Evolutionary conservation across 2,113 vertebrate genomes (phyloP).

Genomic region (Catharus bicknelli): DNA sequence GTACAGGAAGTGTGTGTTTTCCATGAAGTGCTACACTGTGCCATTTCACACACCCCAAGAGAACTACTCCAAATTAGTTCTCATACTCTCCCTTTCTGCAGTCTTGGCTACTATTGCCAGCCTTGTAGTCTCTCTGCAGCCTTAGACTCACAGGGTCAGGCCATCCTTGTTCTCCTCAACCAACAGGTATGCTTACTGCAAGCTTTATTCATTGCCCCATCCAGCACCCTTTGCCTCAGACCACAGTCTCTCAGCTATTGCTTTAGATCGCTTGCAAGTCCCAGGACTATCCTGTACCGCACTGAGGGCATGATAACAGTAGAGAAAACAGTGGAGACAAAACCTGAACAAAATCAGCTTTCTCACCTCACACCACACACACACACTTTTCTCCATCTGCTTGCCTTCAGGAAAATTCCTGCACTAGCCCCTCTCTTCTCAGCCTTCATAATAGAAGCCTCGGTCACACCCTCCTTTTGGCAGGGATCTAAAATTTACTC

Average conservation of each 20-base stretch:
- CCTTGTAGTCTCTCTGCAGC: fast-evolving
- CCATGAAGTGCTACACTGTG: background rate
- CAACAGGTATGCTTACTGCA: background rate
- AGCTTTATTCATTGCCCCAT: fast-evolving
- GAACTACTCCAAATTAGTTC: background rate
- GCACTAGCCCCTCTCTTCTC: background rate
- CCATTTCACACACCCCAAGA: background rate
- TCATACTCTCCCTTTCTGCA: background rate
- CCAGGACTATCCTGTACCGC: background rate
- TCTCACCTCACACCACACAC: no score
- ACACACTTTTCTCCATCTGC: fast-evolving
- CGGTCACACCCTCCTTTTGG: fast-evolving
- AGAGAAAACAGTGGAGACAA: fast-evolving
- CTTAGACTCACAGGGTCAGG: no score
- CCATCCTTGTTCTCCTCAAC: no score
- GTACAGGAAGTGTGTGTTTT: background rate
- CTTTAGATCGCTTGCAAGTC: background rate
- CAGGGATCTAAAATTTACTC: background rate
- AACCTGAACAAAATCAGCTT: background rate
- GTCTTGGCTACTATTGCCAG: fast-evolving
- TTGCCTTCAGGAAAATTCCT: background rate
- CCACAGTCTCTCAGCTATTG: background rate
- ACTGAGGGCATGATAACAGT: fast-evolving
- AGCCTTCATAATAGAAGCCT: background rate
- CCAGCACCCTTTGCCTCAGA: background rate